Conservation (phyloP, 2,113 vertebrate species). For the Thomomys bottae region DNA sequence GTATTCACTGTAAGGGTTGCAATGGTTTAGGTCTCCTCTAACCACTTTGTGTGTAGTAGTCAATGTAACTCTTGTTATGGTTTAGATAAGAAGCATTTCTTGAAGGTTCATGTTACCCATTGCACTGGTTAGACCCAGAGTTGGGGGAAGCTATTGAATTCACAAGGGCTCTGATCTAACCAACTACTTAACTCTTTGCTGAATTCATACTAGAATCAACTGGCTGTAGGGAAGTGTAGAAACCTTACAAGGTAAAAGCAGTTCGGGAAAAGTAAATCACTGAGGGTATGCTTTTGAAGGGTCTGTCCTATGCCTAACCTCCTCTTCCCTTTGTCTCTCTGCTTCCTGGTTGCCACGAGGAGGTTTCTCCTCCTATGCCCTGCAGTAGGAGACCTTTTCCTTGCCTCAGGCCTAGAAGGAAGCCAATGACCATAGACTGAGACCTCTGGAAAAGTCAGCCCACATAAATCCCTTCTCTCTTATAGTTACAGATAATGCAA, state of each 20-base stretch:
- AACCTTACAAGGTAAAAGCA: background rate
- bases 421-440: background rate
- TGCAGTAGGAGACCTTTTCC: background rate
- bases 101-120: background rate
- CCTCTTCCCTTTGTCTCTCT: background rate
- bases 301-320: too few relatives aligned
- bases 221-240: too few relatives aligned
- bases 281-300: background rate
- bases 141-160: background rate
- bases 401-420: background rate
- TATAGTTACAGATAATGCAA: background rate
- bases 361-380: background rate
- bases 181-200: background rate
- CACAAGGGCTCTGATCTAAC: background rate
- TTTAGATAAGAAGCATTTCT: background rate
- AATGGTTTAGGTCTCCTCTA: background rate
- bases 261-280: background rate
- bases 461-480: background rate
- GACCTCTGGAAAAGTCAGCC: background rate
- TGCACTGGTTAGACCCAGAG: background rate
- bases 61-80: background rate
- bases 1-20: background rate
- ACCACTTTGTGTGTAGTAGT: background rate
- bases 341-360: background rate
- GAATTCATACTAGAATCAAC: background rate